A percentile compares a stretch with the other conserved stretches of the same genome.
phyloP scores from a whole-genome alignment of 1,140 invertebrate genomes.

The Bombyx mandarina region DNA sequence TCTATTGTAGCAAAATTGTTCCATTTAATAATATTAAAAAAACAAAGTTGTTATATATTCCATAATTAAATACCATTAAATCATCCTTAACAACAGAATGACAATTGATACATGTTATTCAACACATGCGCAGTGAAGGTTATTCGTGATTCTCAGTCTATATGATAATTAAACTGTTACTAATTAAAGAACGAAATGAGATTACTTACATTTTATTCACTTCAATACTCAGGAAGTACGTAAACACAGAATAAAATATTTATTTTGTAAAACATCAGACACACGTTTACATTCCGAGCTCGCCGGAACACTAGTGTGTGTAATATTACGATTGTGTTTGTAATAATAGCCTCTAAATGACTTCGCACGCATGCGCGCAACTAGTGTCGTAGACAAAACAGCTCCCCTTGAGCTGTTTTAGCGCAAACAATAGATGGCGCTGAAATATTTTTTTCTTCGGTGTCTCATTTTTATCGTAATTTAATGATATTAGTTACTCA shows the following conservation, averaged over 20 bases:
- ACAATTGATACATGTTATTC: background rate
- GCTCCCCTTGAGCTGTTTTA: constrained; percentile 7
- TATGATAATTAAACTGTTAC: background rate
- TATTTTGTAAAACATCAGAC: constrained; percentile 38
- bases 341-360: constrained; percentile 46
- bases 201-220: constrained; percentile 37
- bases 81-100: background rate
- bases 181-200: background rate
- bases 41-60: background rate
- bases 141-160: background rate
- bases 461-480: background rate
- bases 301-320: constrained; percentile 32
- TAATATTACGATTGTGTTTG: constrained; percentile 32
- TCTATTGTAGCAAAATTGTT: background rate
- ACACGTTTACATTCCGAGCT: constrained; percentile 37
- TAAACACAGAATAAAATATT: constrained; percentile 37
- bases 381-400: constrained; percentile 34
- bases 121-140: constrained; percentile 4
- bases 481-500: background rate
- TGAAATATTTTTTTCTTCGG: constrained; percentile 1
- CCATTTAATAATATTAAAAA: background rate
- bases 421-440: constrained; percentile 36
- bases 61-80: background rate
- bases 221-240: constrained; percentile 18
- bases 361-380: constrained; percentile 43